These are phyloP conservation scores for Rhynchonycteris naso DNA, from an alignment of 2,797 vertebrate genomes.

Conservation along the genomic window DNA sequence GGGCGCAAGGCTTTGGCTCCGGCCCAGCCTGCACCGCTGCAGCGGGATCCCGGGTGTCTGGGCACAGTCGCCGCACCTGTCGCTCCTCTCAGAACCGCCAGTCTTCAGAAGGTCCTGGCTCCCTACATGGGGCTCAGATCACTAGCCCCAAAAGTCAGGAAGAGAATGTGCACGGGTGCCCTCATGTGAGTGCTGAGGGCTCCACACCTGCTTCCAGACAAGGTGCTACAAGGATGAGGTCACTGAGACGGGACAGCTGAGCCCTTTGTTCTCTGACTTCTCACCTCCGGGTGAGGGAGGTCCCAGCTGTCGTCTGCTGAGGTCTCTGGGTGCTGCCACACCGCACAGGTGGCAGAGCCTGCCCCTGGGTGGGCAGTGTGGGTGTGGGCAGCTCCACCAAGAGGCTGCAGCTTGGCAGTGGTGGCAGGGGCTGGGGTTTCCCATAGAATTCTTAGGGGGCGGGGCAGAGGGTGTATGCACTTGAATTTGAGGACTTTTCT, in stretches of 20 bases:
- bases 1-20: neutral
- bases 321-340: neutral
- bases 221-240: neutral
- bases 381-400: neutral
- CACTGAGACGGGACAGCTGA: neutral
- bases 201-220: neutral
- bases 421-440: neutral
- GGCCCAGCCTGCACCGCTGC: neutral
- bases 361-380: accelerated
- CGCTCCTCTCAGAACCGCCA: neutral
- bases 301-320: neutral
- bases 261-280: neutral
- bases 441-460: neutral
- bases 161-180: neutral
- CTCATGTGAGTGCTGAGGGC: neutral
- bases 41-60: accelerated
- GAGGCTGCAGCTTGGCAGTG: neutral
- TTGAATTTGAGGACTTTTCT: neutral
- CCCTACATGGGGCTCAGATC: neutral
- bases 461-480: accelerated
- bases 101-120: neutral
- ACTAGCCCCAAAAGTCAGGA: neutral
- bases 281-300: neutral
- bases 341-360: neutral
- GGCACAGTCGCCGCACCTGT: neutral